Evolutionary conservation across 2,113 vertebrate genomes (phyloP).

Genomic region (Daubentonia madagascariensis): DNA sequence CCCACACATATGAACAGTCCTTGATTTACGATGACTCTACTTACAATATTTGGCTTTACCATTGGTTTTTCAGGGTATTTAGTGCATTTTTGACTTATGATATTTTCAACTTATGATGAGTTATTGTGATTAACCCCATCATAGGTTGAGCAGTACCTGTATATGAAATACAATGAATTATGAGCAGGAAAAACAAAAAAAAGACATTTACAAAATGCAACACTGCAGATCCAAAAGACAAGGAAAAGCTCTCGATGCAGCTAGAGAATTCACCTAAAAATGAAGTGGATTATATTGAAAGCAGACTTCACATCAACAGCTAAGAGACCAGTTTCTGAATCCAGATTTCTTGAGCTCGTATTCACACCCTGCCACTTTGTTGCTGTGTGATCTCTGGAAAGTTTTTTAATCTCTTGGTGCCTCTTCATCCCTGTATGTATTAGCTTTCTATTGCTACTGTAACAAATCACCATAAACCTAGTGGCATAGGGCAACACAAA

Average conservation of each 20-base stretch:
- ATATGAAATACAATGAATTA: not conserved
- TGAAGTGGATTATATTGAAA: not conserved
- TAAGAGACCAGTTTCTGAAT: not conserved
- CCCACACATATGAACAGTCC: not conserved
- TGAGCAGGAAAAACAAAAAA: not conserved
- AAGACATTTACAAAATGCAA: not conserved
- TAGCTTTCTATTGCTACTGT: not conserved
- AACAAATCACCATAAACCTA: not conserved
- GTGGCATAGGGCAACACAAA: not conserved
- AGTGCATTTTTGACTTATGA: not conserved
- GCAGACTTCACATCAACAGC: not conserved
- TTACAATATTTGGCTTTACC: not conserved
- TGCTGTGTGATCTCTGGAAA: not conserved
- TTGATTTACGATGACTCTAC: not conserved
- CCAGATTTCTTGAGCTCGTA: not conserved
- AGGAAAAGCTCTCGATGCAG: not conserved
- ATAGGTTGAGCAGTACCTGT: not conserved
- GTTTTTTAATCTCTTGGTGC: not conserved
- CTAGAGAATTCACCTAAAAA: not conserved
- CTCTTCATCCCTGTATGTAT: not conserved
- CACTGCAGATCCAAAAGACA: not conserved
- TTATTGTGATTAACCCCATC: not conserved
- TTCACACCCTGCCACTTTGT: not conserved
- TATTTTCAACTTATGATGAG: not conserved
- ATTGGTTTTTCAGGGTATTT: not conserved